Percentiles rank a stretch among this genome's conserved stretches.
Evolutionary conservation across 2,113 vertebrate species (phyloP).

Genomic region (Aythya baeri): DNA sequence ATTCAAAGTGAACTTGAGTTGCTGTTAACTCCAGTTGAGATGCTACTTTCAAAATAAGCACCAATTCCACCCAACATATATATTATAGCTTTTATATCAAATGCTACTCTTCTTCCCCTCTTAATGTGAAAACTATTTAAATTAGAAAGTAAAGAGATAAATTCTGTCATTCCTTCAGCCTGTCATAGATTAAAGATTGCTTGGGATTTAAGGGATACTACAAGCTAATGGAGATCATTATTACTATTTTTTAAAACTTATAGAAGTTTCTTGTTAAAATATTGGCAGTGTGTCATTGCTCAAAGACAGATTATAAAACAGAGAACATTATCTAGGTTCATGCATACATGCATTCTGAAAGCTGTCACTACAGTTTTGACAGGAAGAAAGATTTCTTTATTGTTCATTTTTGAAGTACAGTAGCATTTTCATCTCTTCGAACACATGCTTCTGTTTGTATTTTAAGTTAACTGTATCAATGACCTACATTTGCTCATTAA

Average conservation of each 20-base stretch:
- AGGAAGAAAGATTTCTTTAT: slow-evolving; percentile 33
- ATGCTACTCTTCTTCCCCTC: neutral
- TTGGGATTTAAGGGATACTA: neutral
- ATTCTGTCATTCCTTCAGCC: neutral
- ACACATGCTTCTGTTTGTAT: slow-evolving; percentile 23
- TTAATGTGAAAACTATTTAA: neutral
- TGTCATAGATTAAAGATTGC: neutral
- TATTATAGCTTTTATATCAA: neutral
- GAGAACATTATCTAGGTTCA: neutral
- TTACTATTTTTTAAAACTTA: neutral
- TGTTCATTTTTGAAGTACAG: neutral
- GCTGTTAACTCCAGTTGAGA: neutral
- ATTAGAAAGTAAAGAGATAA: neutral
- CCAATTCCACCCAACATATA: neutral
- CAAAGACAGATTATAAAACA: neutral
- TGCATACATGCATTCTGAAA: slow-evolving; percentile 20
- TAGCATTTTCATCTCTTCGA: neutral
- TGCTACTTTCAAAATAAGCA: neutral
- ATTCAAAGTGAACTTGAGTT: neutral
- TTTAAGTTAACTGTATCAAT: neutral
- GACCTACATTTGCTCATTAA: slow-evolving; percentile 43
- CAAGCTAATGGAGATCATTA: neutral
- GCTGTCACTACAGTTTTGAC: slow-evolving; percentile 35
- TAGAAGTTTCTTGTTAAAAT: neutral
- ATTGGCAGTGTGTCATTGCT: neutral